Evolutionary conservation across 1,140 invertebrate genomes (phyloP), one percentile per base, ranked within the genome.

Genomic region (Atta cephalotes): DNA sequence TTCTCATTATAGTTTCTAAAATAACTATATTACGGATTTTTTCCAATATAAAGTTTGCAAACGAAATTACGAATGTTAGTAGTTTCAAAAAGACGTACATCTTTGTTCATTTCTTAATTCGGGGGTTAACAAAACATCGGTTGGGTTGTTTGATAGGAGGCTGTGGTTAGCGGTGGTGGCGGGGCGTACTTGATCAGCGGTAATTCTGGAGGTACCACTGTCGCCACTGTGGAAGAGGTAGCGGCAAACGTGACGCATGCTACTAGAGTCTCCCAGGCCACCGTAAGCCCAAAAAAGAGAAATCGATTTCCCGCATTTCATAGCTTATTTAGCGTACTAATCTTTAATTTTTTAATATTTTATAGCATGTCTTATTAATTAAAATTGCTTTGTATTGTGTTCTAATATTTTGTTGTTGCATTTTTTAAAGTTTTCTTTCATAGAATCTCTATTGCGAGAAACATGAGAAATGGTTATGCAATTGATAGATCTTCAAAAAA

Each of bases 211-310:
- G 95, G 96, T 89, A 95, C 96, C 88, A 95, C 96, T 94, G 95
- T 96, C 78, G 95, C 95, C 94, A 25, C 25, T 25, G 95, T 96
- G 91, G 95, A 95, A 91, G 96, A 96, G 86, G 94, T 95, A 93
- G 95, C 96, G 88, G 95, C 96, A 90, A 97, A 96, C 94, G 96
- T 98, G 93, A 97, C 97, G 90, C 97, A 98, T 96, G 97, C 98
- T 89, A 98, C 97, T 93, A 96, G 98, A 93, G 97, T 98, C 92
- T 98, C 98, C 92, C 98, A 98, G 92, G 98, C 97, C 91, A 98
- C 98, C 94, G 98, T 98, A 97, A 97, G 97, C 97, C 93, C 56
- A 78, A 85, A 70, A 45, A 39, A 45, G 14, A 92, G 92, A 51
- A 94, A 21, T 88, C 88, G 88, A 94, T 89, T 93, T 88, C 87